A percentile compares a stretch with the other conserved stretches of the same genome.
phyloP scores from a whole-genome alignment of 2,797 vertebrate species.

The Leuciscus waleckii region DNA sequence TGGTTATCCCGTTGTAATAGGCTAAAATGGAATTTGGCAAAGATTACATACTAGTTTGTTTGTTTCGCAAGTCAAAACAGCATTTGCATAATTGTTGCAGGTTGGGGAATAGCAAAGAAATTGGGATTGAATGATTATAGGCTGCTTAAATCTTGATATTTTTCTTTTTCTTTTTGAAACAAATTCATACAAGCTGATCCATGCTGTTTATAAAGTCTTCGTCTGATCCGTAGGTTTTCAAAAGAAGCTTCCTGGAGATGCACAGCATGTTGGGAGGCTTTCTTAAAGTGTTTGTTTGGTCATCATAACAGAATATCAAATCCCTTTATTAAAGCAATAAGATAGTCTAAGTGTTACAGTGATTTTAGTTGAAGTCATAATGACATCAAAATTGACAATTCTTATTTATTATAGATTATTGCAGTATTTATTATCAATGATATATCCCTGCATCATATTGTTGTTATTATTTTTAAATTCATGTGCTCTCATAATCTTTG shows the following conservation, averaged over 20 bases:
- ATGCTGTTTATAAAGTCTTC: conserved; percentile 53
- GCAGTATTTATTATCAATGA: not conserved
- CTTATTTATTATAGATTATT: not conserved
- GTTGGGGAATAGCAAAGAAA: conserved; percentile 52
- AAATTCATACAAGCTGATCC: conserved; percentile 64
- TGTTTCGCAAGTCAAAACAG: conserved; percentile 58
- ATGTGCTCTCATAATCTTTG: too few species aligned
- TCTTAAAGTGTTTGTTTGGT: conserved; percentile 43
- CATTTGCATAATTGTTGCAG: not conserved
- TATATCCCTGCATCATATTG: not conserved
- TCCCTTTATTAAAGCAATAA: not conserved
- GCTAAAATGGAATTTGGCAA: conserved; percentile 40
- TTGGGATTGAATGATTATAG: conserved; percentile 67
- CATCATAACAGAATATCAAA: conserved; percentile 27
- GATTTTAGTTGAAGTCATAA: not conserved
- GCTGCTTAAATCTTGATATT: conserved; percentile 67
- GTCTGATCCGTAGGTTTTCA: conserved; percentile 54
- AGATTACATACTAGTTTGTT: conserved; percentile 55
- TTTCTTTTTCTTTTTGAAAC: conserved; percentile 54
- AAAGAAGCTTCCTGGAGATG: conserved; percentile 62
- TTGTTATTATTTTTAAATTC: not conserved
- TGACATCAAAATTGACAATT: not conserved
- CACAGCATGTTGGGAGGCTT: conserved; percentile 56
- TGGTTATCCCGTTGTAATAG: conserved; percentile 19
- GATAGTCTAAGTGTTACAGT: not conserved